phyloP scores from a whole-genome alignment of 1,140 invertebrate species.

The Liolophura sinensis region DNA sequence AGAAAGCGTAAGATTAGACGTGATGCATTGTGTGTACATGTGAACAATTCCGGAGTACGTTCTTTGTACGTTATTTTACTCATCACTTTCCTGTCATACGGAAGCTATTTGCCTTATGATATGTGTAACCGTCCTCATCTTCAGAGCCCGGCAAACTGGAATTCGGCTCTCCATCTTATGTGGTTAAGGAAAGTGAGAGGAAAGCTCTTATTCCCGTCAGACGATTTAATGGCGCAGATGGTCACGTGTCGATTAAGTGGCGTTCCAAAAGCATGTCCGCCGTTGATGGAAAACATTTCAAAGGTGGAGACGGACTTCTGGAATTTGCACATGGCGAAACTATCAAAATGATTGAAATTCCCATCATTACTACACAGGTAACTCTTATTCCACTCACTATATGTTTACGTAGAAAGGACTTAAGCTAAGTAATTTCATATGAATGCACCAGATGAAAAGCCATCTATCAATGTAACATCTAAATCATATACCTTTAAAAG shows the following conservation, averaged over 20 bases:
- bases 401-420: no score
- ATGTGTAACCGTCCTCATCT: not conserved
- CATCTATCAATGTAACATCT: no score
- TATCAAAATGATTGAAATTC: conserved; percentile 64
- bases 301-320: conserved; percentile 61
- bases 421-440: no score
- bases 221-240: conserved; percentile 67
- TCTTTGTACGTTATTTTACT: no score
- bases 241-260: conserved; percentile 66
- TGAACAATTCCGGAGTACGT: no score
- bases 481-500: no score
- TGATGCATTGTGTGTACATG: no score
- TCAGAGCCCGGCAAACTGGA: conserved; percentile 69
- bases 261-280: conserved; percentile 68
- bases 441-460: no score
- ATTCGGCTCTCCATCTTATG: conserved; percentile 67
- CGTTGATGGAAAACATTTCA: conserved; percentile 64
- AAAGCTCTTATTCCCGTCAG: conserved; percentile 63
- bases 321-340: conserved; percentile 67
- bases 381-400: no score
- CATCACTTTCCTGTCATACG: no score
- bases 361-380: conserved; percentile 64
- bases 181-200: conserved; percentile 68
- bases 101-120: no score
- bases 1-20: no score